phyloP scores from a whole-genome alignment of 2,797 vertebrate genomes.

The Myiothlypis chrysogaster region DNA sequence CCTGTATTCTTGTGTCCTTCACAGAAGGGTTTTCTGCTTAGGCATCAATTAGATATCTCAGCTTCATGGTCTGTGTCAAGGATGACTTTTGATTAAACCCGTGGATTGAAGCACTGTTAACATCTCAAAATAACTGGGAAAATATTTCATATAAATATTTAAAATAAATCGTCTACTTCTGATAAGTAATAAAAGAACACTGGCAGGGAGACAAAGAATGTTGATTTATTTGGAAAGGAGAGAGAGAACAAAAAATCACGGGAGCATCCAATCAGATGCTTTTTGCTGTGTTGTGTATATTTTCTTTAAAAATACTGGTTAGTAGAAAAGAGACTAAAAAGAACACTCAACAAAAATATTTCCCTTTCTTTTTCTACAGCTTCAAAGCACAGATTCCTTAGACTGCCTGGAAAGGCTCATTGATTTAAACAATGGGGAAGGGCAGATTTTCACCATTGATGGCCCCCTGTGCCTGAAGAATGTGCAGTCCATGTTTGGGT shows the following conservation, averaged over 20 bases:
- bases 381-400: conserved; percentile 90
- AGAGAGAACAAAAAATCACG: background rate
- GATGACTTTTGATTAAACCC: background rate
- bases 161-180: background rate
- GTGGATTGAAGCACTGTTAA: background rate
- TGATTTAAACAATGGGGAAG: conserved; percentile 90
- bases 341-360: background rate
- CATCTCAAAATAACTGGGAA: background rate
- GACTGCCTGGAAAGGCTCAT: conserved; percentile 93
- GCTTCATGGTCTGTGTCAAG: background rate
- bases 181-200: background rate
- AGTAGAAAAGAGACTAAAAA: background rate
- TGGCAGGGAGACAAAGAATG: background rate
- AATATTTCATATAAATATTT: background rate
- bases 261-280: background rate
- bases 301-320: background rate
- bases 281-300: background rate
- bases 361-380: conserved; percentile 69
- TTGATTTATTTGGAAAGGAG: background rate
- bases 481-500: conserved; percentile 98
- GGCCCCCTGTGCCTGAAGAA: conserved; percentile 95
- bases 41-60: background rate
- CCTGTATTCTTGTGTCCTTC: background rate
- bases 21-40: background rate
- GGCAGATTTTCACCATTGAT: conserved; percentile 95